phyloP scores from a whole-genome alignment of 2,113 vertebrate species.

The Propithecus coquereli region DNA sequence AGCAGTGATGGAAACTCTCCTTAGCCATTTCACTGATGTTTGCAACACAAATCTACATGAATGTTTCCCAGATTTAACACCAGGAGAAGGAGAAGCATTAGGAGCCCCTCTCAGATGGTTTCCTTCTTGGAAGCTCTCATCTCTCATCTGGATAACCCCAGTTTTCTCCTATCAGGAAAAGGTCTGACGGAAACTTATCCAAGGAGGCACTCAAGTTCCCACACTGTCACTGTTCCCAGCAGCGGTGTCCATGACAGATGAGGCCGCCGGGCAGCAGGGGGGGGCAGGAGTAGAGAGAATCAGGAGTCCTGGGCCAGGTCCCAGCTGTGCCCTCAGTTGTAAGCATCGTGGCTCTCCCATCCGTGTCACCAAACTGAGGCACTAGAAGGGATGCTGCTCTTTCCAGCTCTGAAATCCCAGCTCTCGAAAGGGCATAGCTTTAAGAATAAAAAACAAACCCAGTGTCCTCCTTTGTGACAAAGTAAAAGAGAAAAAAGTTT shows the following conservation, averaged over 20 bases:
- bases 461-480: background rate
- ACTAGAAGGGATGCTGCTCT: background rate
- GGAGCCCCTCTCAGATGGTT: background rate
- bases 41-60: background rate
- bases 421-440: background rate
- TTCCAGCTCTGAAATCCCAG: background rate
- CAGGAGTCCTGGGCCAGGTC: background rate
- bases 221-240: background rate
- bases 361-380: background rate
- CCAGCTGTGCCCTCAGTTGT: background rate
- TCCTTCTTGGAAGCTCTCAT: background rate
- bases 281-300: background rate
- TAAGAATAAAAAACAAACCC: background rate
- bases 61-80: background rate
- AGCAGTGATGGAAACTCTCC: background rate
- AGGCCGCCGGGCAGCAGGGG: background rate
- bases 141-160: background rate
- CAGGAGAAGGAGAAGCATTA: background rate
- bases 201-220: background rate
- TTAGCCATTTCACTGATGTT: background rate
- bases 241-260: background rate
- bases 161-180: background rate
- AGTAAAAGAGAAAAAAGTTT: background rate
- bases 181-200: background rate
- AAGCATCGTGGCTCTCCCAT: background rate